These are phyloP conservation scores for Drosophila auraria DNA, from an alignment of 1,140 invertebrate genomes.

Conservation along the genomic window DNA sequence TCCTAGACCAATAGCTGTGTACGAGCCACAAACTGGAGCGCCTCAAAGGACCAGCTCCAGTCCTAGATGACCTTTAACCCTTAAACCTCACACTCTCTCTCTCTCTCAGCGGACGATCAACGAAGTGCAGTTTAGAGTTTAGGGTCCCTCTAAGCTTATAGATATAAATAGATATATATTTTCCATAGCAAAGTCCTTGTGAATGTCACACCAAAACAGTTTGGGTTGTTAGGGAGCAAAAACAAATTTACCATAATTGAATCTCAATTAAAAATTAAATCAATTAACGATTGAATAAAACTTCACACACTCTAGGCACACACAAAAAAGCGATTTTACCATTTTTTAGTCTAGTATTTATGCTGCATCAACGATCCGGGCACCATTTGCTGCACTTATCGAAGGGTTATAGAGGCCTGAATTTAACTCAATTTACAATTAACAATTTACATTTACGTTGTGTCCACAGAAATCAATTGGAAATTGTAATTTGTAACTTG, in stretches of 20 bases:
- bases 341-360: constrained; percentile 33
- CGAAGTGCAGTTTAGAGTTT: constrained; percentile 27
- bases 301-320: constrained; percentile 30
- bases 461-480: constrained; percentile 53
- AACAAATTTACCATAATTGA: constrained; percentile 31
- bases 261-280: constrained; percentile 38
- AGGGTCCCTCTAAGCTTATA: constrained; percentile 2
- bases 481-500: constrained; percentile 57
- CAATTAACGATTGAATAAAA: constrained; percentile 44
- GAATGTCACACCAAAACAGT: constrained; percentile 25
- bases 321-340: constrained; percentile 16
- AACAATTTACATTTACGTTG: constrained; percentile 17
- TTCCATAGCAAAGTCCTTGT: constrained; percentile 41
- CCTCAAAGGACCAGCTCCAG: constrained; percentile 43
- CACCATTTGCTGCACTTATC: constrained; percentile 37
- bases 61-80: constrained; percentile 10
- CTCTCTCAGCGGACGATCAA: constrained; percentile 46
- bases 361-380: constrained; percentile 41
- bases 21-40: constrained; percentile 40
- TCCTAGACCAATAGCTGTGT: constrained; percentile 74
- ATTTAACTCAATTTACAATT: constrained; percentile 40
- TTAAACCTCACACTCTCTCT: constrained; percentile 8
- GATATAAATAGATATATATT: constrained; percentile 33
- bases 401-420: constrained; percentile 4
- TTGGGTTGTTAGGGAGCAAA: constrained; percentile 70